Evolutionary conservation across 2,888 invertebrate genomes (phyloP).

Genomic region (Orthonychiurus folsomi): DNA sequence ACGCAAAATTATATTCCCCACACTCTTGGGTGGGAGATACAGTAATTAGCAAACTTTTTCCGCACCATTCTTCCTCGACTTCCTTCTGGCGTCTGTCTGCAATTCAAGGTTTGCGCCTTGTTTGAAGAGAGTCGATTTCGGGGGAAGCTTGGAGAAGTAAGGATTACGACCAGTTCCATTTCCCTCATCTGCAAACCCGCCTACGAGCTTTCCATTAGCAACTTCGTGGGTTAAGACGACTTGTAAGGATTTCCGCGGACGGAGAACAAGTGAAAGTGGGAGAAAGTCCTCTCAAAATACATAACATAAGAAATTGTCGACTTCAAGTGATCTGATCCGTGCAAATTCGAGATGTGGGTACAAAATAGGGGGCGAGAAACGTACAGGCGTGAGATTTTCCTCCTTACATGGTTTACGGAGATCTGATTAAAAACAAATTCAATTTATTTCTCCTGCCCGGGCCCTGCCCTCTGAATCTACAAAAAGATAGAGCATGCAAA

Average conservation of each 20-base stretch:
- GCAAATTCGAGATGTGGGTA: no score
- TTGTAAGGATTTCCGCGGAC: background rate
- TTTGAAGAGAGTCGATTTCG: background rate
- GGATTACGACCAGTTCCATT: background rate
- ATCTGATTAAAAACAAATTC: no score
- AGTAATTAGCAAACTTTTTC: constrained; percentile 34
- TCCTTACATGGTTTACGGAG: no score
- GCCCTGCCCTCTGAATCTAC: no score
- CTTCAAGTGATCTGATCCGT: no score
- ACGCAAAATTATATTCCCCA: constrained; percentile 29
- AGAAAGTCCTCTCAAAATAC: no score
- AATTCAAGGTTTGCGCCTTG: background rate
- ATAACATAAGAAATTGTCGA: no score
- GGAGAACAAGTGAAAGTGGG: no score
- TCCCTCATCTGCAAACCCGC: background rate
- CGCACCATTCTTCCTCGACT: constrained; percentile 18
- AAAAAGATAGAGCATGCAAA: no score
- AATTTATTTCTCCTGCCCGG: no score
- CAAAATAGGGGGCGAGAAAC: no score
- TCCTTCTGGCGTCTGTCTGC: background rate
- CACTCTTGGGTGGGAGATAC: constrained; percentile 20
- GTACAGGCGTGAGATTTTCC: no score
- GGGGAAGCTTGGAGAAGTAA: background rate
- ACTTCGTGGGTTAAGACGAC: background rate
- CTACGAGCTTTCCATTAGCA: background rate